A percentile compares a stretch with the other conserved stretches of the same genome.
Conservation (phyloP, 2,797 vertebrate species). For the Muraenolepis orangiensis region DNA sequence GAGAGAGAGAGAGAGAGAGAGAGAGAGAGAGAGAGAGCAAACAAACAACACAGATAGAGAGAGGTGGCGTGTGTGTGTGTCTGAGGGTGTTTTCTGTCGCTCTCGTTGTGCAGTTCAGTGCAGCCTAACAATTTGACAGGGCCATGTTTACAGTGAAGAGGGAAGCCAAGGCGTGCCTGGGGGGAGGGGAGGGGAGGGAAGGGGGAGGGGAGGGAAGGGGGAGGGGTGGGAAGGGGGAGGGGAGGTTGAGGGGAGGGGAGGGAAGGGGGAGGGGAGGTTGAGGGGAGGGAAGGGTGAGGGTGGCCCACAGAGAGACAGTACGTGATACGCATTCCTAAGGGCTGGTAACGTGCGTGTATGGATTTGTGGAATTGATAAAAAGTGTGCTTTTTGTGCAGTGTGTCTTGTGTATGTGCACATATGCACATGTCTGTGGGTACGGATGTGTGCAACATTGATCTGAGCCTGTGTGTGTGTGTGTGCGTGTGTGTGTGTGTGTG, state of each 20-base stretch:
- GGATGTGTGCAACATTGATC: too few species aligned
- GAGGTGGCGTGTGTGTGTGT: not conserved
- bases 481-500: too few species aligned
- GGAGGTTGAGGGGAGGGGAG: too few species aligned
- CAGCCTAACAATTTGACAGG: slow-evolving; percentile 28
- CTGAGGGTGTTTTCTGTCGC: slow-evolving; percentile 1
- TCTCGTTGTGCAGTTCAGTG: slow-evolving; percentile 21
- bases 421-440: not conserved
- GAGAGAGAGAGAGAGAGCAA: not conserved
- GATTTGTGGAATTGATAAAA: slow-evolving; percentile 4
- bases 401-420: too few species aligned
- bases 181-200: too few species aligned
- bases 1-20: not conserved
- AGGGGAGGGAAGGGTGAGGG: not conserved
- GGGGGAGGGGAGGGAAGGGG: not conserved
- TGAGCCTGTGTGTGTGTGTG: too few species aligned
- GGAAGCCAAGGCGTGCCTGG: not conserved
- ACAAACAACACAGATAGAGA: not conserved
- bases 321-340: slow-evolving; percentile 14
- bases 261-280: not conserved
- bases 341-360: not conserved
- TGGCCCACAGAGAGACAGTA: not conserved
- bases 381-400: too few species aligned
- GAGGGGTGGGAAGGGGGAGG: not conserved
- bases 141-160: slow-evolving; percentile 29